Evolutionary conservation across 1,140 invertebrate genomes (phyloP), one percentile per base, ranked within the genome.

Genomic region (Daktulosphaira vitifoliae): DNA sequence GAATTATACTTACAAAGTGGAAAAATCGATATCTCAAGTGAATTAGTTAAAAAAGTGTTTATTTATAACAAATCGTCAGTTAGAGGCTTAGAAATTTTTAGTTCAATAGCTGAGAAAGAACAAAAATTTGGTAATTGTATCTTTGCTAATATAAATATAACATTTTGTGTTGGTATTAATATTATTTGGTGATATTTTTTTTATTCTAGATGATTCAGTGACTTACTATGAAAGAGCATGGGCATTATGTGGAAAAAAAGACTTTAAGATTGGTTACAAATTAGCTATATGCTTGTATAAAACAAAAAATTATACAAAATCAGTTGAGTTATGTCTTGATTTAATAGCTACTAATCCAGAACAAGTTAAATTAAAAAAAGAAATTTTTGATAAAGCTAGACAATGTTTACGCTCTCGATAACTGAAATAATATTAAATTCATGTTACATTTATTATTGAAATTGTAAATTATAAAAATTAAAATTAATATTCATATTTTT

Each of bases 381-480:
- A 97, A 67, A 91, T 98, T 69, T 78, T 96, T 26, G 93, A 97
- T 67, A 97, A 97, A 76, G 90, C 90, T n/a, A 82, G 92, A 68
- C 81, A 81, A 70, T 89, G 88, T 79, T 78, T 93, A 68, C 79
- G 90, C 70, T 82, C 84, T 2, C 91, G 67, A 50, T 59, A 39
- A 44, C 2, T n/a, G n/a, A n/a, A n/a, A n/a, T n/a, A n/a, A n/a
- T n/a, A n/a, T n/a, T n/a, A n/a, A n/a, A n/a, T n/a, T n/a, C n/a
- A n/a, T n/a, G n/a, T n/a, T n/a, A n/a, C n/a, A n/a, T n/a, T n/a
- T n/a, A n/a, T n/a, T n/a, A n/a, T n/a, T n/a, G n/a, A n/a, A n/a
- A n/a, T n/a, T n/a, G n/a, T n/a, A n/a, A n/a, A n/a, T n/a, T n/a
- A n/a, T n/a, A n/a, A n/a, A n/a, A n/a, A n/a, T n/a, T n/a, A n/a